Base-by-base conservation (phyloP, 2,888 invertebrate genomes). In the Galerucella nymphaeae region DNA sequence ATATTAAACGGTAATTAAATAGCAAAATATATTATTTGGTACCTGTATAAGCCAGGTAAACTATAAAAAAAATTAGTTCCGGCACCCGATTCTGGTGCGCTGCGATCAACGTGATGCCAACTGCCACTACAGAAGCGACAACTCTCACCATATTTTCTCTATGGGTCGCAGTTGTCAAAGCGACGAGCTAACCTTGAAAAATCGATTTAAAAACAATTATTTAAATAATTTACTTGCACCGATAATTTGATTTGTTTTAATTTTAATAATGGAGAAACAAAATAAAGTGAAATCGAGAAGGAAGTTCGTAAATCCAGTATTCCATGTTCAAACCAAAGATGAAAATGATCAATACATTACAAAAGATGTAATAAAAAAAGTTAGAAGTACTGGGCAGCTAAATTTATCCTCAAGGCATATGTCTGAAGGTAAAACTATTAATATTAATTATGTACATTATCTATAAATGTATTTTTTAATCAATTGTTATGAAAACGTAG, bases 351-450 rank as follows among this genome's bases (percentile, higher is more conserved):
- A 88, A 71, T 90, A 91, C 83, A 85, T 96, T 75, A 90, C 94
- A 42, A 89, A 89, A 70, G 91, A 91, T 65, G 86, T 95, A 80
- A 89, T 97, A 71, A 93, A 95, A 86, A 91, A 92, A 77, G 95
- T 96, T 4, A 91, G 95, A 81, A 92, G 92, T 83, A 92, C 93
- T 76, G 96, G 97, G 20, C 91, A 92, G 79, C 87, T 97, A 57
- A 94, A 93, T 88, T 89, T 97, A 79, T 91, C 94, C 71, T 92
- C 93, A 77, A 90, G 90, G 83, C 94, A 92, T 80, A 87, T 96
- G 78, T 90, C 90, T 63, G 89, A 90, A 86, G 94, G 96, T 94
- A 87, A 84, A 84, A 50, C 18, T 45, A 62, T 45, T 13, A 42
- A 55, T 41, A 38, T 38, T n/a, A 38, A 38, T 38, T 30, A 23